Conservation (phyloP, 2,113 vertebrate genomes). For the Amazona guildingii region DNA sequence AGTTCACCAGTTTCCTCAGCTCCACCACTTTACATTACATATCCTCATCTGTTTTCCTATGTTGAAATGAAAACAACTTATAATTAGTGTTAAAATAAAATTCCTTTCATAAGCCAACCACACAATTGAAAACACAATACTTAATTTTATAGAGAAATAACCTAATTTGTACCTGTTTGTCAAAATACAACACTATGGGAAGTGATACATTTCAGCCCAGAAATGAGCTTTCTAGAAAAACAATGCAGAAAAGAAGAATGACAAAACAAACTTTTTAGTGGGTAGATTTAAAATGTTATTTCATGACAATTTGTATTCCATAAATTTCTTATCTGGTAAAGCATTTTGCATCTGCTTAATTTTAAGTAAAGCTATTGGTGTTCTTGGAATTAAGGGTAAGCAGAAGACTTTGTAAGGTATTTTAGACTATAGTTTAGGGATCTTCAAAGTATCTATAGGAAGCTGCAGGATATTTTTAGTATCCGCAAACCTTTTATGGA, state of each 20-base stretch:
- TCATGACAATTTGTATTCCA: background rate
- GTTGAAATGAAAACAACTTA: background rate
- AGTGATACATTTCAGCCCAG: background rate
- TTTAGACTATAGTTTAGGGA: background rate
- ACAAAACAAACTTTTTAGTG: background rate
- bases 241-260: background rate
- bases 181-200: background rate
- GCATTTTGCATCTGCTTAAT: background rate
- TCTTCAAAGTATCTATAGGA: background rate
- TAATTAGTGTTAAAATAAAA: background rate
- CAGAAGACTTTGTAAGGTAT: background rate
- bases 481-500: background rate
- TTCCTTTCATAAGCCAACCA: background rate
- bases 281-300: background rate
- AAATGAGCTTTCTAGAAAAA: background rate
- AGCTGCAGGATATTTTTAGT: background rate
- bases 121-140: background rate
- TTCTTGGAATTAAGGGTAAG: background rate
- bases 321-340: background rate
- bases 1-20: background rate
- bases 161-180: background rate
- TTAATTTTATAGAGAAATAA: background rate
- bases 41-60: background rate
- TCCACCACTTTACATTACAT: background rate
- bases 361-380: background rate